Percentiles rank a stretch among this genome's conserved stretches.
Evolutionary conservation across 2,888 invertebrate species (phyloP).

Genomic region (Callinectes sapidus): DNA sequence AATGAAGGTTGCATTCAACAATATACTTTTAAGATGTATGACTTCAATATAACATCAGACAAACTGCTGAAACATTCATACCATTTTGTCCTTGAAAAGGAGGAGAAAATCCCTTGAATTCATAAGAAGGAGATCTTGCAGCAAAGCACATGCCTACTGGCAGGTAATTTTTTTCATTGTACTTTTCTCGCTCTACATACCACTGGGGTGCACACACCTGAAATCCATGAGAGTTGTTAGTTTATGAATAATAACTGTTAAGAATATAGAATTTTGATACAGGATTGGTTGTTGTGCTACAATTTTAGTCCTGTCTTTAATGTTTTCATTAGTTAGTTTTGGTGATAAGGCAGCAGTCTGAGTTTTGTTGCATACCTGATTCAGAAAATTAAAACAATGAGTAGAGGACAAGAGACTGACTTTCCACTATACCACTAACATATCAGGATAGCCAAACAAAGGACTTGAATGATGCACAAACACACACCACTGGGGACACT

Average conservation of each 20-base stretch:
- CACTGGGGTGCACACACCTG: slow-evolving; percentile 56
- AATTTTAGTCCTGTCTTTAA: background rate
- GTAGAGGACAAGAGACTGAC: no score
- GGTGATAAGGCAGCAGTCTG: background rate
- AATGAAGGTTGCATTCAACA: background rate
- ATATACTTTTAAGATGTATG: background rate
- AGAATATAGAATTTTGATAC: background rate
- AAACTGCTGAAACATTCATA: background rate
- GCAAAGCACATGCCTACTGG: slow-evolving; percentile 51
- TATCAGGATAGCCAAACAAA: no score
- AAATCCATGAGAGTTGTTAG: background rate
- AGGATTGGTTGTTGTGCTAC: background rate
- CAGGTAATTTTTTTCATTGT: background rate
- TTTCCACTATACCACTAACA: no score
- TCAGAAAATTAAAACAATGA: no score
- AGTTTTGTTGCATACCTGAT: background rate
- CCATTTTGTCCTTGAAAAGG: background rate
- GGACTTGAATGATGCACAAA: no score
- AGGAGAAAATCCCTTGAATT: slow-evolving; percentile 42
- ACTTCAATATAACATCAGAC: background rate
- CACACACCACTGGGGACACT: no score
- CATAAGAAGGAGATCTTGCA: background rate
- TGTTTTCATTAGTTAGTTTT: background rate
- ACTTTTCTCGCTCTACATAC: slow-evolving; percentile 6
- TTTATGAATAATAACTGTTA: background rate